Base-by-base conservation (phyloP, 2,888 invertebrate genomes). In the Cataglyphis livida region DNA sequence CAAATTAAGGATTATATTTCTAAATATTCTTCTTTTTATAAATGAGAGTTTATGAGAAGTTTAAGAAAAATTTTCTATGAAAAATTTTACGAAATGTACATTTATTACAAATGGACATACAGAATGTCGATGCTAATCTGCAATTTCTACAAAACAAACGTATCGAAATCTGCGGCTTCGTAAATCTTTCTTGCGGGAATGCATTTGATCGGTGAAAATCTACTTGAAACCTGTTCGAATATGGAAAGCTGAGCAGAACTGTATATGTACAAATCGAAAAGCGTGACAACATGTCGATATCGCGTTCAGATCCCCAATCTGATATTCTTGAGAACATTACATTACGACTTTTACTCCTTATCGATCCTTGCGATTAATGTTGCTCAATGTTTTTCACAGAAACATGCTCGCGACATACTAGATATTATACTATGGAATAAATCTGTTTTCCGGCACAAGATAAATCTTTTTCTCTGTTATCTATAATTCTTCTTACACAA, bases 311-410 rank as follows among this genome's bases (percentile, higher is more conserved):
- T 74, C 59, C 7, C 76, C 12, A 59, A 12, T 35, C 25, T n/a
- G 62, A 64, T 76, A 82, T 65, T 82, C 70, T 65, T 64, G 35
- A 74, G 38, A 25, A 54, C 18, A 18, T 18, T 9, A 18, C 64
- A 25, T 71, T 78, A 35, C 81, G 57, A 85, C 82, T 88, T 87
- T 89, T 89, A 87, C 89, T 70, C 6, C 76, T 62, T 82, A 83
- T 79, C 66, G 78, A 85, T 62, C 65, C 70, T 64, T 68, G 74
- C 81, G 87, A 81, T 61, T 75, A 68, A 78, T 81, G 81, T 66
- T 71, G 81, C 84, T 70, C 81, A 78, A 74, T 61, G 82, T 44
- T 41, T 68, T 12, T 6, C 38, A 12, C 59, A 44, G 18, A 21
- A 59, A 76, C 21, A 32, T 38, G 28, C 9, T 32, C 28, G 32